Base-by-base conservation (phyloP, 2,888 invertebrate genomes). In the Corythucha ciliata region DNA sequence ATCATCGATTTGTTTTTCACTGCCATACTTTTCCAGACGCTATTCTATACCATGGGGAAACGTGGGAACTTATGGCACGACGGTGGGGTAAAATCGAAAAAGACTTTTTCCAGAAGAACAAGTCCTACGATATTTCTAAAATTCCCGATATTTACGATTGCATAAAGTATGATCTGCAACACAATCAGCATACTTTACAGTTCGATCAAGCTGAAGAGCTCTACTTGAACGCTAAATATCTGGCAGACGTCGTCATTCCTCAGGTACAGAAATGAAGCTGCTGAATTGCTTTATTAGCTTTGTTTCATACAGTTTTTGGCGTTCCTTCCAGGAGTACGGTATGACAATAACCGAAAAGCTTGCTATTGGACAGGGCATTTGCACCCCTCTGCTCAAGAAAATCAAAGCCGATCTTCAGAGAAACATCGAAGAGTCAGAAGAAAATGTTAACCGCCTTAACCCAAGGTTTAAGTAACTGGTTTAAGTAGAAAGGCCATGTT, bases 81-180 rank as follows among this genome's bases (percentile, higher is more conserved):
- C 77, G 97, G 12, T 97, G 97, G 97, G 88, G 90, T 34, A 97
- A 97, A 71, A 86, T 97, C 48, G 92, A 96, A 66, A 96, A 97
- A 69, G 98, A 98, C 69, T 98, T 98, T 67, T 88, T 85, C 64
- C 85, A 88, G 0, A 94, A 94, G 68, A 86, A 84, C 63, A 87
- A 85, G 61, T 78, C 81, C 32, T 98, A 87, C 69, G 98, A 98
- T 68, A 97, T 99, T 63, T 96, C 94, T 5, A 98, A 98, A 72
- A 91, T 99, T 53, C 97, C 98, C 0, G 98, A 98, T 67, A 98
- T 98, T 60, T 98, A 98, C 66, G 98, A 98, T 72, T 97, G 97
- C 67, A 97, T 98, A 63, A 98, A 98, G 67, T 98, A 93, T 66
- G 98, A 98, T 70, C 72, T 97, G 59, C 96, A 97, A 65, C 98